Percentiles rank a stretch among this genome's conserved stretches.
Evolutionary conservation across 2,888 invertebrate genomes (phyloP).

Genomic region (Sylvicola cinctus): DNA sequence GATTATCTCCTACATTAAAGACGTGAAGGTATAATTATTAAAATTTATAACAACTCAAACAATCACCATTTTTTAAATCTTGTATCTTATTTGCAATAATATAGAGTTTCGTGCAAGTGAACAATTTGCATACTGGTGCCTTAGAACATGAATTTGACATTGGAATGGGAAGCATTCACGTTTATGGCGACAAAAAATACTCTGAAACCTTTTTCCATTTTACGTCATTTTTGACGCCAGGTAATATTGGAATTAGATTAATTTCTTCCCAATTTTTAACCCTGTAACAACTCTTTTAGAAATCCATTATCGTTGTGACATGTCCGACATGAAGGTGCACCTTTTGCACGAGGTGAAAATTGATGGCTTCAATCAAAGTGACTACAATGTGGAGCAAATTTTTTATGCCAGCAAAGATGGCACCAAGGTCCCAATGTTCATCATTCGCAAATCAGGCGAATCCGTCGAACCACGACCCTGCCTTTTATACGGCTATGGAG

Average conservation of each 20-base stretch:
- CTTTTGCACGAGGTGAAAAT: constrained; percentile 59
- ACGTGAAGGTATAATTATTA: constrained; percentile 59
- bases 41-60: no score
- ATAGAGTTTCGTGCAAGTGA: constrained; percentile 51
- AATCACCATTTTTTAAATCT: no score
- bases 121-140: constrained; percentile 50
- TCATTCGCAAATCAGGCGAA: constrained; percentile 46
- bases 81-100: no score
- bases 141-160: constrained; percentile 53
- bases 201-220: constrained; percentile 86
- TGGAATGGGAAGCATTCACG: constrained; percentile 67
- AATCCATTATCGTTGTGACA: constrained; percentile 64
- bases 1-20: constrained; percentile 71
- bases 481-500: constrained; percentile 89
- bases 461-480: constrained; percentile 48
- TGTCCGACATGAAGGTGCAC: constrained; percentile 37
- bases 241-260: no score
- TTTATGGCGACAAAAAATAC: constrained; percentile 68
- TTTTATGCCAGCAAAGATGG: constrained; percentile 88
- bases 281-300: no score
- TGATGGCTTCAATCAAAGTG: constrained; percentile 54
- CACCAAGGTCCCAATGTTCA: constrained; percentile 90
- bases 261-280: no score
- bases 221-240: constrained; percentile 74
- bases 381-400: constrained; percentile 70